Base-by-base conservation (phyloP, 2,797 vertebrate genomes). In the Tenualosa ilisha region DNA sequence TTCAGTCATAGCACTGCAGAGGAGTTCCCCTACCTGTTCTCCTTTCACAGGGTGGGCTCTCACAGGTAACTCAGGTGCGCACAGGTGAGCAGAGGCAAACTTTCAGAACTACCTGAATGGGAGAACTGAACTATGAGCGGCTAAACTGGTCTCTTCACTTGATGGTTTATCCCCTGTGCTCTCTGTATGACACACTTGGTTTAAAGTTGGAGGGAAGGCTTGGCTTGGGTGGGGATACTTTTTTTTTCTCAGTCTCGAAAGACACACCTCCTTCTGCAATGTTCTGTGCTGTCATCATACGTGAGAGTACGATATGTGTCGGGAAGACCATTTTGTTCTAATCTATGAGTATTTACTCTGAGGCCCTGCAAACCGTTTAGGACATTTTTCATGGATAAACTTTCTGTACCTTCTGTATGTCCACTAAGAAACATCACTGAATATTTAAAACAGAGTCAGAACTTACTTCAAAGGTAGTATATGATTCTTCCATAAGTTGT, bases 201-300 rank as follows among this genome's bases (percentile, higher is more conserved):
- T 93, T 89, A 88, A 93, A 93, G 91, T 91, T 90, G 84, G 88
- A 87, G 91, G 90, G 89, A 43, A 94, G 94, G 94, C 94, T 93
- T 92, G 93, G 91, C 93, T 92, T 86, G 92, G 90, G 89, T 93
- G 86, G 91, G 90, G 89, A 90, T 86, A 92, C 91, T 90, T 92
- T 89, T 88, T 79, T 86, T 85, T 46, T 79, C 40, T 15, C 5
- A 20, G 31, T 61, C 11, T 37, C 15, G 17, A 85, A 92, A 91
- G 93, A 93, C 94, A 95, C 94, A 91, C 95, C 95, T 93, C 94
- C 93, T 87, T 84, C 90, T 86, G 68, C 86, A 85, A 91, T 86
- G 89, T 75, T 12, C 50, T 87, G 53, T 56, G 49, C 72, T 46
- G 5, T 79, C 72, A 79, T 46, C 37, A 79, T 46, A 79, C 17